Conservation (phyloP, 1,140 invertebrate genomes). For the Caenorhabditis tropicalis region DNA sequence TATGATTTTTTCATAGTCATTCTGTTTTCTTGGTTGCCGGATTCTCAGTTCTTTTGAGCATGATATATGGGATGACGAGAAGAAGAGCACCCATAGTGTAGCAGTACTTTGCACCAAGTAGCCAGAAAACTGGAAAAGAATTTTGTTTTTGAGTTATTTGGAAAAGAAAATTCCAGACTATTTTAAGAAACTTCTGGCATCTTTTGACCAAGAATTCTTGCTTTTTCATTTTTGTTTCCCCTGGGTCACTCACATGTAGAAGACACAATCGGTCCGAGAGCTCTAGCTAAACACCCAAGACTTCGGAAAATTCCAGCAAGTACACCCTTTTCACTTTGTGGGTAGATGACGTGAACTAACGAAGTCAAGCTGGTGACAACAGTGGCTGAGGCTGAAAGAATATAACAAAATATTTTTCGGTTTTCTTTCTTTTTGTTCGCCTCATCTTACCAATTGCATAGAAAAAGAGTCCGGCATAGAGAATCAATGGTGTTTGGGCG, state of each 20-base stretch:
- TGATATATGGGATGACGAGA: constrained; percentile 55
- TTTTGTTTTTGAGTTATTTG: background rate
- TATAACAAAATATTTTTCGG: constrained; percentile 29
- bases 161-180: background rate
- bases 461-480: constrained; percentile 84
- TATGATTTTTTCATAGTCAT: background rate
- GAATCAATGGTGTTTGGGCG: constrained; percentile 75
- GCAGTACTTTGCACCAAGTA: constrained; percentile 59
- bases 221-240: too few species aligned
- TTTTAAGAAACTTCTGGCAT: background rate
- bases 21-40: constrained; percentile 32
- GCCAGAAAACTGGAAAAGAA: constrained; percentile 63
- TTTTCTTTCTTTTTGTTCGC: background rate
- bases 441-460: constrained; percentile 89
- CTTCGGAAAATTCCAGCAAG: constrained; percentile 92
- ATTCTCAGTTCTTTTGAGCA: constrained; percentile 43
- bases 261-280: constrained; percentile 82
- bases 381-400: constrained; percentile 83
- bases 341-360: constrained; percentile 80
- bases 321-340: constrained; percentile 85
- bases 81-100: constrained; percentile 61
- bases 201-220: background rate
- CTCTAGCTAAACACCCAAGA: constrained; percentile 87
- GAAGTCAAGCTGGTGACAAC: constrained; percentile 92
- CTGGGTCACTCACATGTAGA: constrained; percentile 54